These are phyloP conservation scores for Danaus chrysippus DNA, from an alignment of 2,888 invertebrate genomes.

Conservation along the genomic window DNA sequence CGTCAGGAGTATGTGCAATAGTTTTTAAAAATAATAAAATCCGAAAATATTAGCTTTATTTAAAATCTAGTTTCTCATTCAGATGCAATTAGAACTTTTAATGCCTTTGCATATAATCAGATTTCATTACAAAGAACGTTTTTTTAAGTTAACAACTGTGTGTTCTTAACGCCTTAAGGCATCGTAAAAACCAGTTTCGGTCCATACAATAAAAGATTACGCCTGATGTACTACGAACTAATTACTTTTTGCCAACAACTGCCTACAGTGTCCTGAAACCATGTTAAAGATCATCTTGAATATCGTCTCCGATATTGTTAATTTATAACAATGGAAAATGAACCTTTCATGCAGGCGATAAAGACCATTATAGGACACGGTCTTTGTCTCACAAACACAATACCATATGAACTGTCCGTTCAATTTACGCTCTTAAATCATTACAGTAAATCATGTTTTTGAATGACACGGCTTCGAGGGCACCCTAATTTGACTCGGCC, in stretches of 20 bases:
- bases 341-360: constrained; percentile 7
- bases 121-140: too few relatives aligned
- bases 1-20: too few relatives aligned
- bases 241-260: constrained; percentile 17
- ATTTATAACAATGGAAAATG: constrained; percentile 8
- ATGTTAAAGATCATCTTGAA: constrained; percentile 21
- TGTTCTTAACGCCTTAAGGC: background rate
- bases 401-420: constrained; percentile 8
- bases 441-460: constrained; percentile 6
- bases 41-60: too few relatives aligned
- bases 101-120: too few relatives aligned
- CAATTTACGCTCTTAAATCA: constrained; percentile 6
- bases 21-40: too few relatives aligned
- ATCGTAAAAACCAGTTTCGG: constrained; percentile 1
- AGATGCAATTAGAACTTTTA: too few relatives aligned
- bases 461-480: background rate
- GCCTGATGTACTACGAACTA: constrained; percentile 12
- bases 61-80: too few relatives aligned
- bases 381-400: constrained; percentile 5
- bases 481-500: constrained; percentile 20
- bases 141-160: too few relatives aligned
- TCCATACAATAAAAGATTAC: constrained; percentile 8
- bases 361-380: constrained; percentile 9
- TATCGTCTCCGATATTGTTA: constrained; percentile 12
- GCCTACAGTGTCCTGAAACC: constrained; percentile 18